Conservation (phyloP, 2,888 invertebrate species). For the Lottia gigantea region DNA sequence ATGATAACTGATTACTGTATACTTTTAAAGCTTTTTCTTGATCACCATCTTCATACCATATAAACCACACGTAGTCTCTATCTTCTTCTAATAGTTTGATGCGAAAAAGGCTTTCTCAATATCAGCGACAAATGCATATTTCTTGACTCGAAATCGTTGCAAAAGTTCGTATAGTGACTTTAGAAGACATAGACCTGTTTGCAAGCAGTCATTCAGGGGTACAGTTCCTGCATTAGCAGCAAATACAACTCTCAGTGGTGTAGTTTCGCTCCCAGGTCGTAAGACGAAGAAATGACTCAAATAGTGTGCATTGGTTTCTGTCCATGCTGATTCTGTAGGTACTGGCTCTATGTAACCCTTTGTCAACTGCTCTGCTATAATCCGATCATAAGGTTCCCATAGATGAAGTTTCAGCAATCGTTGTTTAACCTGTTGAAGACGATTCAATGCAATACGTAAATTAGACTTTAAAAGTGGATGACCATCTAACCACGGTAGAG, state of each 20-base stretch:
- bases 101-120: neutral
- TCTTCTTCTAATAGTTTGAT: neutral
- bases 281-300: neutral
- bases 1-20: neutral
- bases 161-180: neutral
- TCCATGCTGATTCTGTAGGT: neutral
- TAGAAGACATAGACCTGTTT: neutral
- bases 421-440: neutral
- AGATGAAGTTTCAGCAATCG: neutral
- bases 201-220: neutral
- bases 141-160: neutral
- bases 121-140: conserved; percentile 1
- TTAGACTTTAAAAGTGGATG: neutral
- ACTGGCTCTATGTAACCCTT: neutral
- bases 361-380: neutral
- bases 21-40: neutral
- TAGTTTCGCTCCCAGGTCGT: conserved; percentile 1
- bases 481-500: neutral
- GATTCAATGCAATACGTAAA: neutral
- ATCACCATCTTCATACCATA: conserved; percentile 1
- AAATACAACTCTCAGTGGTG: neutral
- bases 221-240: neutral
- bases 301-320: neutral
- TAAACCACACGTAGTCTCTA: neutral
- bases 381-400: neutral